Evolutionary conservation across 2,797 vertebrate genomes (phyloP).

Genomic region (Rhinella marina): DNA sequence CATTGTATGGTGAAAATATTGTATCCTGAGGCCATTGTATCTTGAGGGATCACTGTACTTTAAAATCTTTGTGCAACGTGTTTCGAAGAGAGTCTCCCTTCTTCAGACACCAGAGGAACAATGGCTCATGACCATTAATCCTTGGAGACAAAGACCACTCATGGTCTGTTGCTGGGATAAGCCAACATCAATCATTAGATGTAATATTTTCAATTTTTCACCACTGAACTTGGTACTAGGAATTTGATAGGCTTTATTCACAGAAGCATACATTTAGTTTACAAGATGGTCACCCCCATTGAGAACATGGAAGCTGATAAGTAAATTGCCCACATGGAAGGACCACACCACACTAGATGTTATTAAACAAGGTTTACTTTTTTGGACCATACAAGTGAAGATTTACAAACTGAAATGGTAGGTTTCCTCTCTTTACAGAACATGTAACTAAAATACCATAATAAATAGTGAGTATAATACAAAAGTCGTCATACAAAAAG

Average conservation of each 20-base stretch:
- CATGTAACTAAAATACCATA: constrained; percentile 55
- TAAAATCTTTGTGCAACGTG: too few relatives aligned
- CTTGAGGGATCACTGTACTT: too few relatives aligned
- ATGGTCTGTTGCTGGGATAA: too few relatives aligned
- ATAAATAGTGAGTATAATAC: constrained; percentile 57
- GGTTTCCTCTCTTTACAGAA: constrained; percentile 34
- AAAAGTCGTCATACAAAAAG: constrained; percentile 59
- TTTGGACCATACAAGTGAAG: constrained; percentile 37
- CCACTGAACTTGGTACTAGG: too few relatives aligned
- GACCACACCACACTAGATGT: constrained; percentile 64
- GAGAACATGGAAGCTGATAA: background rate
- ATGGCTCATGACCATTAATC: too few relatives aligned
- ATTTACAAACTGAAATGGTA: constrained; percentile 28
- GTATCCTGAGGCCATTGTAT: too few relatives aligned
- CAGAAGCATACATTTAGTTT: background rate
- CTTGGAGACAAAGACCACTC: too few relatives aligned
- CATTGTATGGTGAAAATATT: too few relatives aligned
- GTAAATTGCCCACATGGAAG: constrained; percentile 52
- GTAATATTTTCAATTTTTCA: too few relatives aligned
- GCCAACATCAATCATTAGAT: too few relatives aligned
- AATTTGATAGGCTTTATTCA: background rate
- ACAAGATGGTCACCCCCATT: background rate
- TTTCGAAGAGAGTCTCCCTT: too few relatives aligned
- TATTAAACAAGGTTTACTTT: constrained; percentile 58
- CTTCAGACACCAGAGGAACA: too few relatives aligned